Base-by-base conservation (phyloP, 2,797 vertebrate species). In the Spea hammondii region DNA sequence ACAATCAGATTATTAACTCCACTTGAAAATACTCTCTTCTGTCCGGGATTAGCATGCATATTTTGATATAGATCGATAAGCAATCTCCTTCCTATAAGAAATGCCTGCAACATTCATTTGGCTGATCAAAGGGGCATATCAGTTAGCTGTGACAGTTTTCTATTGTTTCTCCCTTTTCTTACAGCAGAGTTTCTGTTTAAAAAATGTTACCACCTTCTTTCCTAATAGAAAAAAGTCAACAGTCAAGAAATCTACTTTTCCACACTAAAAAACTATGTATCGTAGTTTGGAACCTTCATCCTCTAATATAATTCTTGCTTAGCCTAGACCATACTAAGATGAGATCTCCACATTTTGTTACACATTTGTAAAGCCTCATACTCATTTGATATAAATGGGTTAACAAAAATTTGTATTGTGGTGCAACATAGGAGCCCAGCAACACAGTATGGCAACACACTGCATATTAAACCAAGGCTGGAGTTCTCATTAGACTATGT, bases 61-160 rank as follows among this genome's bases (percentile, higher is more conserved):
- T 99, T 99, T 98, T 99, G 94, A 99, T 99, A 99, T 97, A 99
- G 97, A 99, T 99, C 97, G 97, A 99, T 99, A 99, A 99, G 96
- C 97, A 99, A 99, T 99, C 97, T 99, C 97, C 97, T 96, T 95
- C 94, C 96, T 95, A 97, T 99, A 96, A 97, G 96, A 98, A 98
- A 99, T 95, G 96, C 96, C 96, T 97, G 95, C 95, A 94, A 95
- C 96, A 95, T 97, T 99, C 96, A 98, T 97, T 99, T 98, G 95
- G 93, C 92, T 96, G 97, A 98, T 99, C 97, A 98, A 98, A 99
- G 96, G 91, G 88, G 91, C 92, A 92, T 94, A 94, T 95, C 95
- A 95, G 94, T 92, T 85, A 80, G 87, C 84, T 85, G 93, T 94
- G 95, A 96, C 96, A 97, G 95, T 93, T 87, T 87, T 93, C 95